These are phyloP conservation scores for Paedocypris micromegethes DNA, from an alignment of 2,797 vertebrate genomes.

Conservation along the genomic window DNA sequence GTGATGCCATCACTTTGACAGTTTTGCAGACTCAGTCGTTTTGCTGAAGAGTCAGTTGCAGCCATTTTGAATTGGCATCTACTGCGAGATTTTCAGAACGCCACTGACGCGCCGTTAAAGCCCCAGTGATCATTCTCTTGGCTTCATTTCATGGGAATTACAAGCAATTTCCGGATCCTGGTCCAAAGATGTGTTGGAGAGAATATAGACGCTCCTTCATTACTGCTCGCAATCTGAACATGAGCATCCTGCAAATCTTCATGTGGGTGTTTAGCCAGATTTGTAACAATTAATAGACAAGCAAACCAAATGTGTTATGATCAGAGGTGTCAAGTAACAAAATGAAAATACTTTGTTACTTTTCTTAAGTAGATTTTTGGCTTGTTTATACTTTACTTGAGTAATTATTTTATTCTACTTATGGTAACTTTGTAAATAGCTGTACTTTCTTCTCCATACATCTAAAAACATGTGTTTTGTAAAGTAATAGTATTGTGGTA, in stretches of 20 bases:
- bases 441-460: too few species aligned
- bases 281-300: too few species aligned
- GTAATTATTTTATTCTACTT: too few species aligned
- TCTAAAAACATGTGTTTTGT: too few species aligned
- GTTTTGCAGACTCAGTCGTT: background rate
- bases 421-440: too few species aligned
- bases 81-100: background rate
- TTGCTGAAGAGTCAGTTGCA: too few species aligned
- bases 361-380: too few species aligned
- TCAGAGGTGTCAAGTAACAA: too few species aligned
- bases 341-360: too few species aligned
- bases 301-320: too few species aligned
- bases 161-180: conserved; percentile 1
- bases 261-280: background rate
- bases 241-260: background rate
- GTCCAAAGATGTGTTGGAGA: background rate
- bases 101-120: background rate
- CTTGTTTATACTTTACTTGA: too few species aligned
- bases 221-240: background rate
- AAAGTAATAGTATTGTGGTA: too few species aligned
- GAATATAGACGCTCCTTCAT: background rate
- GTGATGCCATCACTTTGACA: background rate
- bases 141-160: conserved; percentile 6
- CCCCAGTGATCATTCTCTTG: background rate
- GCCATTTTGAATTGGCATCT: background rate